Evolutionary conservation across 2,888 invertebrate species (phyloP).

Genomic region (Harpalus rufipes): DNA sequence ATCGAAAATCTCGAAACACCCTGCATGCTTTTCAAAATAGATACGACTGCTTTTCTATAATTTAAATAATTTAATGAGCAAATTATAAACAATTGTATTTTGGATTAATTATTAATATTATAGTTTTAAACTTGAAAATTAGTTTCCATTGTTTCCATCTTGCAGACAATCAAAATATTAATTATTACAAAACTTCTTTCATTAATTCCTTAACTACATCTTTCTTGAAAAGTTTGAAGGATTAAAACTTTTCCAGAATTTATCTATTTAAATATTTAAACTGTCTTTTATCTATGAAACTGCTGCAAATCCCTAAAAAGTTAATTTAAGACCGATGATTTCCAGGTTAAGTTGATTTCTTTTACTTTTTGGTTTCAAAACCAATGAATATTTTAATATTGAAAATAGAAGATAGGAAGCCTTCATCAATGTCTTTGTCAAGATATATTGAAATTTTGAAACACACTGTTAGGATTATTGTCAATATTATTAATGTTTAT

Average conservation of each 20-base stretch:
- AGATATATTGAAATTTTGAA: too few species aligned
- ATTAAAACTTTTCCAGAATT: constrained; percentile 9
- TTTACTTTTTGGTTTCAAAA: background rate
- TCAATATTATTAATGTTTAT: background rate
- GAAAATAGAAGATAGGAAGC: background rate
- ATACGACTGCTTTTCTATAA: too few species aligned
- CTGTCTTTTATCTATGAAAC: background rate
- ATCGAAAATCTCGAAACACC: too few species aligned
- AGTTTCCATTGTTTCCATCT: background rate
- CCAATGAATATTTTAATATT: constrained; percentile 4
- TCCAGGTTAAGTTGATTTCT: background rate
- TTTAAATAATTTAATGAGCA: too few species aligned
- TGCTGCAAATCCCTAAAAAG: background rate
- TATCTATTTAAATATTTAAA: background rate
- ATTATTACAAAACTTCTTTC: constrained; percentile 22
- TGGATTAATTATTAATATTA: too few species aligned
- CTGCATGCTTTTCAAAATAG: too few species aligned
- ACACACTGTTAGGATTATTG: too few species aligned
- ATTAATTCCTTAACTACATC: constrained; percentile 18
- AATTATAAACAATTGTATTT: too few species aligned
- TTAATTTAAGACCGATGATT: background rate
- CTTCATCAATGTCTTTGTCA: too few species aligned
- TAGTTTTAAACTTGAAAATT: background rate
- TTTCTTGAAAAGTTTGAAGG: background rate
- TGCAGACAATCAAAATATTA: constrained; percentile 27